phyloP scores from a whole-genome alignment of 2,113 vertebrate genomes.

The Phylloscopus trochilus region DNA sequence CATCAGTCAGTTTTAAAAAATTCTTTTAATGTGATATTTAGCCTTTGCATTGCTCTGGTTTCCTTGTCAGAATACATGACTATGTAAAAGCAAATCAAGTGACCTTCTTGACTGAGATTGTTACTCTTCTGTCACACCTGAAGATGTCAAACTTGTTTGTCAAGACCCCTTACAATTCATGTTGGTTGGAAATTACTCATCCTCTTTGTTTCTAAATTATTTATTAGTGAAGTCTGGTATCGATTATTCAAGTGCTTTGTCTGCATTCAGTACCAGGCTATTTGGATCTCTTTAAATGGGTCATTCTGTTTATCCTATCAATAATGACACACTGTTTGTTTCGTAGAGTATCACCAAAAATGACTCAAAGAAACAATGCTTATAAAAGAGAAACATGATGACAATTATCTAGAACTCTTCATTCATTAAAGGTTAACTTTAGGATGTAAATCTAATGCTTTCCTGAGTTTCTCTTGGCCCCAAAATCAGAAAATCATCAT shows the following conservation, averaged over 20 bases:
- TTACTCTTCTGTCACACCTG: not conserved
- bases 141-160: not conserved
- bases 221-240: not conserved
- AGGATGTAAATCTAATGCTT: not conserved
- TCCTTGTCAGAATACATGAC: not conserved
- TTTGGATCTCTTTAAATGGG: not conserved
- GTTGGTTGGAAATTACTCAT: not conserved
- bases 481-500: not conserved
- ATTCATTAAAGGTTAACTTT: not conserved
- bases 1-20: not conserved
- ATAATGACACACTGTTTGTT: not conserved
- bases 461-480: not conserved
- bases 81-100: not conserved
- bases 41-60: not conserved
- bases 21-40: not conserved
- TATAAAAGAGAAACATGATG: not conserved
- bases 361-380: not conserved
- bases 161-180: not conserved
- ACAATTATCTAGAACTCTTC: not conserved
- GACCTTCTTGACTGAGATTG: not conserved
- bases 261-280: not conserved
- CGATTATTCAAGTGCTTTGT: not conserved
- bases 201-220: not conserved
- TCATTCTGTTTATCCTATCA: not conserved
- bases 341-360: not conserved